Evolutionary conservation across 2,888 invertebrate genomes (phyloP), one percentile per base, ranked within the genome.

Genomic region (Ochlodes sylvanus): DNA sequence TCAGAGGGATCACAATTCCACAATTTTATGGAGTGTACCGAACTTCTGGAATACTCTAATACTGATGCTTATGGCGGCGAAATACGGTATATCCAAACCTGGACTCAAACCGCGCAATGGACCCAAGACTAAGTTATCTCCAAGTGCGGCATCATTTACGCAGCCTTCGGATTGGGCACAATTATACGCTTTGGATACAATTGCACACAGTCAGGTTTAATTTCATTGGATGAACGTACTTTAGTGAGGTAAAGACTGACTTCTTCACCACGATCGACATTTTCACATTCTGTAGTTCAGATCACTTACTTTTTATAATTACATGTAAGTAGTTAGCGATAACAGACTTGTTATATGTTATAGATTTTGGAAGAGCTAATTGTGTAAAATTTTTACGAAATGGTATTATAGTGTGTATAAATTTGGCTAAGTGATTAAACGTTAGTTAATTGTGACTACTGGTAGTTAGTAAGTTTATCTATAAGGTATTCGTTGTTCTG

Each of bases 181-280:
- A 54, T 70, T 77, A 58, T 79, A 84, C 70, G 80, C 84, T 69
- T 74, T 84, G 55, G 82, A 84, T 70, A 77, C 83, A 68, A 79
- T 82, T 70, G 79, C 82, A 69, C 83, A 87, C 78, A 88, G 88
- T 80, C 89, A 88, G 79, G 89, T 91, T 86, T 89, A 91, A 80
- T 81, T 81, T 67, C 76, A 75, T 78, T 76, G 17, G 52, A 52
- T 77, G 73, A 74, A 75, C 77, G 77, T 84, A 82, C 80, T 83
- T 86, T 86, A 86, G 88, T 87, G 91, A 92, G 92, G 87, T 86
- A 90, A 92, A 93, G 92, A 92, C 92, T 93, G 92, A 93, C 82
- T 88, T 85, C 83, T 88, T 86, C 81, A 82, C 83, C 80, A 83
- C 63, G 65, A 70, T 70, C 70, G 67, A 70, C 69, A 71, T 73